Evolutionary conservation across 2,888 invertebrate species (phyloP).

Genomic region (Poecilobothrus nobilitatus): DNA sequence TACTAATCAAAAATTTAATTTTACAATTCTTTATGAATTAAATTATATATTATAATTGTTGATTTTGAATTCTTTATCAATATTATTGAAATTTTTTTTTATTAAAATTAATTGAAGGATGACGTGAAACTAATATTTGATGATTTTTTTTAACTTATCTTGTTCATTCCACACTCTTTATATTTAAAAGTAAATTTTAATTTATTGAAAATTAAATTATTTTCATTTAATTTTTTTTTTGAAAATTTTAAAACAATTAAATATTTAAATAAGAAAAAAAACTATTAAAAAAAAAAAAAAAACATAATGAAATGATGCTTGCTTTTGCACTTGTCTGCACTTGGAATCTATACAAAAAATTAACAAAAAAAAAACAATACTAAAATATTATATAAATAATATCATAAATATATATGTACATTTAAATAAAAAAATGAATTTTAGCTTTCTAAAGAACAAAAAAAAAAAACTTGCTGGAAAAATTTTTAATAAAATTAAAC

Average conservation of each 20-base stretch:
- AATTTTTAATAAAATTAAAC: neutral
- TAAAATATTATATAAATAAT: too few species aligned
- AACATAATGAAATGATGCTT: neutral
- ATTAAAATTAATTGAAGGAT: too few species aligned
- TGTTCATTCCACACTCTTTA: too few species aligned
- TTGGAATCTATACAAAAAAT: neutral
- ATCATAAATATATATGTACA: neutral
- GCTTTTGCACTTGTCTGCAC: neutral
- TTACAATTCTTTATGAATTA: too few species aligned
- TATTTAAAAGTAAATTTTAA: too few species aligned
- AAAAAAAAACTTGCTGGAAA: conserved; percentile 1
- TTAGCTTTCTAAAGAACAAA: conserved; percentile 11
- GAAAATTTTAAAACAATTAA: neutral
- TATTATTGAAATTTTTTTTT: too few species aligned
- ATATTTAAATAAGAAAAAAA: neutral
- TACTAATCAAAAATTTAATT: too few species aligned
- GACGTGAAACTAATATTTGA: too few species aligned
- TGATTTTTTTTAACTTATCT: too few species aligned
- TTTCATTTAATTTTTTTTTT: neutral
- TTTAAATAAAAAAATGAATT: neutral
- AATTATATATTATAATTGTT: too few species aligned
- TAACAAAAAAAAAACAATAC: neutral
- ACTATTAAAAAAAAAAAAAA: neutral
- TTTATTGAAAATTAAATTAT: neutral
- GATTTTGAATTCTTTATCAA: too few species aligned